phyloP scores from a whole-genome alignment of 2,797 vertebrate genomes.

The Notolepis coatsorum region DNA sequence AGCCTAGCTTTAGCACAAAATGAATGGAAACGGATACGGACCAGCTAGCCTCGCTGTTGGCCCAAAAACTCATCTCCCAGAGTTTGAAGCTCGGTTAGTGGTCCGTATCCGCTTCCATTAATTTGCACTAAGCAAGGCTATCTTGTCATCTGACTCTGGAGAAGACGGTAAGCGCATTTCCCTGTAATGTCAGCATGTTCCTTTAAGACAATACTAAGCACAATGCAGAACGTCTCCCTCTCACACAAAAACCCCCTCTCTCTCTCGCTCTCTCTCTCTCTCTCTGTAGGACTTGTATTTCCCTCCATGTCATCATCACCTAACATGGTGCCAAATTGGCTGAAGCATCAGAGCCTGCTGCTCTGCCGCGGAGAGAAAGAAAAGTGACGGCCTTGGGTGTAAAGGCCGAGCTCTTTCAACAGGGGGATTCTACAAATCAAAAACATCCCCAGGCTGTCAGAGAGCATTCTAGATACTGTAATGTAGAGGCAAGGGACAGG shows the following conservation, averaged over 20 bases:
- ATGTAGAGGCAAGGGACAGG: neutral
- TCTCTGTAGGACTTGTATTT: neutral
- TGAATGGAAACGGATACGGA: too few relatives aligned
- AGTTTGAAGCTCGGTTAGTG: too few relatives aligned
- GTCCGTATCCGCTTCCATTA: too few relatives aligned
- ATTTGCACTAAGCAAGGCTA: too few relatives aligned
- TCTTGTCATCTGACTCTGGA: too few relatives aligned
- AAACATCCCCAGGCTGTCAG: constrained; percentile 26
- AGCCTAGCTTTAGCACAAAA: too few relatives aligned
- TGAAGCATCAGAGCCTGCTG: constrained; percentile 19
- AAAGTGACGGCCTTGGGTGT: constrained; percentile 12
- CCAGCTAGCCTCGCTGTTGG: too few relatives aligned
- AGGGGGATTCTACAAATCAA: constrained; percentile 31
- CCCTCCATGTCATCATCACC: constrained; percentile 4
- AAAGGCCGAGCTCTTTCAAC: constrained; percentile 36
- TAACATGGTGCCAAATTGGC: constrained; percentile 41
- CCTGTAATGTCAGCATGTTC: too few relatives aligned
- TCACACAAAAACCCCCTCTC: too few relatives aligned
- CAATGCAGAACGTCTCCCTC: neutral
- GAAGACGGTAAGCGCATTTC: too few relatives aligned
- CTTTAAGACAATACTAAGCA: constrained; percentile 2
- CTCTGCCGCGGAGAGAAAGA: constrained; percentile 13
- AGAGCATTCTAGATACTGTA: constrained; percentile 10
- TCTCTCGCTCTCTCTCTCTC: too few relatives aligned
- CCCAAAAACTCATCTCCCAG: too few relatives aligned